Percentiles rank a stretch among this genome's conserved stretches.
Conservation (phyloP, 2,797 vertebrate species). For the Cossypha heuglini region DNA sequence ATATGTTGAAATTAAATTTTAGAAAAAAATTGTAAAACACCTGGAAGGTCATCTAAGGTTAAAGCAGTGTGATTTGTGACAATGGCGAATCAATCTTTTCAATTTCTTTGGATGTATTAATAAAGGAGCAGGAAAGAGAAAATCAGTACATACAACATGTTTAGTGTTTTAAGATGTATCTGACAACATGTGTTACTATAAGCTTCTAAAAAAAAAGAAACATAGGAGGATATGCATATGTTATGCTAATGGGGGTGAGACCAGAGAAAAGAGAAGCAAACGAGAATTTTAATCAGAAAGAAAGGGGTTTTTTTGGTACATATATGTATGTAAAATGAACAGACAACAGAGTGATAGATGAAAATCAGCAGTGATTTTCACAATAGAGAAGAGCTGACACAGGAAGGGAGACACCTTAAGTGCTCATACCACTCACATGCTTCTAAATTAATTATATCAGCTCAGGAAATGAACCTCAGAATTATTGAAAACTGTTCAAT, state of each 20-base stretch:
- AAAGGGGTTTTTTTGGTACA: not conserved
- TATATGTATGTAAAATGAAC: not conserved
- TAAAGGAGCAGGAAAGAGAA: not conserved
- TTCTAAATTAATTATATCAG: constrained; percentile 22
- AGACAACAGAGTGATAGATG: not conserved
- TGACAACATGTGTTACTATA: not conserved
- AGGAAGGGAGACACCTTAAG: not conserved
- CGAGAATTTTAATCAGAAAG: not conserved
- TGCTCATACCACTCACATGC: not conserved
- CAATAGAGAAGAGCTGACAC: not conserved
- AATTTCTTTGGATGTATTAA: not conserved
- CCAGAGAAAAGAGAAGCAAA: not conserved
- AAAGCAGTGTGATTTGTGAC: not conserved
- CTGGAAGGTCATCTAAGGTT: not conserved
- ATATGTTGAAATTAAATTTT: not conserved
- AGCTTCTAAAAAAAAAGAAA: not conserved
- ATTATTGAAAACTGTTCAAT: not conserved
- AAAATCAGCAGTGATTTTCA: not conserved
- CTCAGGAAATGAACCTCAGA: constrained; percentile 16
- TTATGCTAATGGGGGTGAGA: not conserved
- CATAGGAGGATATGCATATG: not conserved
- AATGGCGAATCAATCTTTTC: not conserved
- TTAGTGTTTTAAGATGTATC: not conserved
- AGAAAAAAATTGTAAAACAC: not conserved
- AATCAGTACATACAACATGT: not conserved